These are phyloP conservation scores for Eidolon helvum DNA, from an alignment of 2,113 vertebrate genomes.

Conservation along the genomic window DNA sequence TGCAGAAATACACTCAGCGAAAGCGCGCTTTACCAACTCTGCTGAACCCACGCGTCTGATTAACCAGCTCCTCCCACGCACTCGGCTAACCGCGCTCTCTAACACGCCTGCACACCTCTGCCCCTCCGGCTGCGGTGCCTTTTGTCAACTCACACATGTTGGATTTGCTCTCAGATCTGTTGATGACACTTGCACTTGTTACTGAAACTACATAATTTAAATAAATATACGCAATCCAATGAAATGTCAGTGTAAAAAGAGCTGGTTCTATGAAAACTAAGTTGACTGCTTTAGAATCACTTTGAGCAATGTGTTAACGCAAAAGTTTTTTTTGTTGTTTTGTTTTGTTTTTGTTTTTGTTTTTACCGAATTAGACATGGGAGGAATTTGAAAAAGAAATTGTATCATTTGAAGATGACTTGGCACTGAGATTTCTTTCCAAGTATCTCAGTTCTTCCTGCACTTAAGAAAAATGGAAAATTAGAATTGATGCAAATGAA, in stretches of 20 bases:
- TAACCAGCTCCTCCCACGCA: neutral
- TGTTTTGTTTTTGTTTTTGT: too few species aligned
- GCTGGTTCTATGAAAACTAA: neutral
- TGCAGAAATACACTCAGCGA: neutral
- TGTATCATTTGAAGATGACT: neutral
- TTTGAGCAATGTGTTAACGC: neutral
- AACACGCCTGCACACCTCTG: neutral
- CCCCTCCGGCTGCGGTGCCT: neutral
- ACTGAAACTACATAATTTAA: neutral
- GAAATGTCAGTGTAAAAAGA: neutral
- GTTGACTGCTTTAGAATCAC: neutral
- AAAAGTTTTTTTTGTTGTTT: too few species aligned
- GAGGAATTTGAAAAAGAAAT: neutral
- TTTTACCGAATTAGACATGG: neutral
- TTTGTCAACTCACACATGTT: neutral
- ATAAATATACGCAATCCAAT: neutral
- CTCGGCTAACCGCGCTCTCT: neutral
- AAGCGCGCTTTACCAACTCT: neutral
- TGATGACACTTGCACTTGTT: neutral
- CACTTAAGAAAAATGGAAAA: neutral
- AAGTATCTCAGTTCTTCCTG: neutral
- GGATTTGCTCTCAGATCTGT: neutral
- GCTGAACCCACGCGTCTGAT: neutral
- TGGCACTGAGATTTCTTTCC: neutral
- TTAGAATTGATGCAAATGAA: neutral